These are phyloP conservation scores for Atherinomorus stipes DNA, from an alignment of 2,113 vertebrate genomes.

Conservation along the genomic window DNA sequence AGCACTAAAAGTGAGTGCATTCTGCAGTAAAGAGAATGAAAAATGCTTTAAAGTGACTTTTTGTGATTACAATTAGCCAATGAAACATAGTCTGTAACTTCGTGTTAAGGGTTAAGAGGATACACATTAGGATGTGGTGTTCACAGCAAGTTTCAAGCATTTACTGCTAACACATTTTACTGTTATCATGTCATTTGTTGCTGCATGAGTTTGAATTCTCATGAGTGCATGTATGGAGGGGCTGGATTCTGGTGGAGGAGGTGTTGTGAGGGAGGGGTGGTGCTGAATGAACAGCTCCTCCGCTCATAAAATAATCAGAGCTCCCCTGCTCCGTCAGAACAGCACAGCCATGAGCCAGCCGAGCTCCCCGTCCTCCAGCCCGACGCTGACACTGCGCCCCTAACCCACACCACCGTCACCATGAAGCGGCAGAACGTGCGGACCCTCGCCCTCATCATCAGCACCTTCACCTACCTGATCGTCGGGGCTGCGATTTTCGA, in stretches of 20 bases:
- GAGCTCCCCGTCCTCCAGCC: conserved; percentile 82
- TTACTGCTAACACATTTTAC: not conserved
- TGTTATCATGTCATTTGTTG: not conserved
- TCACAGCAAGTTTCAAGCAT: no score
- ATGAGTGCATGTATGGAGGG: conserved; percentile 14
- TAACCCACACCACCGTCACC: conserved; percentile 71
- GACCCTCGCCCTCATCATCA: conserved; percentile 93
- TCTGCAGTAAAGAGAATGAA: not conserved
- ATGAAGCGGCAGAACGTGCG: conserved; percentile 98
- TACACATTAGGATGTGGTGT: not conserved
- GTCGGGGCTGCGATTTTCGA: conserved; percentile 95
- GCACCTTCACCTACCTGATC: conserved; percentile 96
- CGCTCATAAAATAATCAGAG: conserved; percentile 72
- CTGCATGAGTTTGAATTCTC: not conserved
- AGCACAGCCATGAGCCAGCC: conserved; percentile 88
- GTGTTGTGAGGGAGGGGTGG: conserved; percentile 74
- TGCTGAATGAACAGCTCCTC: conserved; percentile 93
- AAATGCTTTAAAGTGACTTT: not conserved
- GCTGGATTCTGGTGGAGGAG: conserved; percentile 13
- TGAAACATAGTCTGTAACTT: not conserved
- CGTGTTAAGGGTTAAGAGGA: not conserved
- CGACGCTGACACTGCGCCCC: conserved; percentile 72
- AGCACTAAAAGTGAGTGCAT: no score
- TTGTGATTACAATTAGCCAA: not conserved
- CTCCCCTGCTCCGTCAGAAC: conserved; percentile 60